Evolutionary conservation across 2,888 invertebrate species (phyloP), one percentile per base, ranked within the genome.

Genomic region (Luperina nickerlii): DNA sequence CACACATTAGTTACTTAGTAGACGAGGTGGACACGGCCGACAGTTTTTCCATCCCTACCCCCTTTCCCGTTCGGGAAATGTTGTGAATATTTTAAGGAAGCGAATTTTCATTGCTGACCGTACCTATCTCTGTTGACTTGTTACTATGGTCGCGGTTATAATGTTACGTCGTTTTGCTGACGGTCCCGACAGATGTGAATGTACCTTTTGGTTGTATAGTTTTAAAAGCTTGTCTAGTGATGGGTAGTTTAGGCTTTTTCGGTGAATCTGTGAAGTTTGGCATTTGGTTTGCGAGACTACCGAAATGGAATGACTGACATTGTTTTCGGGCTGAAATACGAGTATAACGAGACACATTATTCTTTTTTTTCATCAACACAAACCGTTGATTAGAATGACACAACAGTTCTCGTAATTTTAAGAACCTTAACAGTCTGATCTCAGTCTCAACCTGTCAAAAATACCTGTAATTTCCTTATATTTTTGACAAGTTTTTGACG

Each of bases 41-140:
- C 90, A 89, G 89, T 90, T 91, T 90, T 89, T 90, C 80, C 84
- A 83, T 76, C 86, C 86, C 84, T 89, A 88, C 89, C 86, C 60
- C 81, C 32, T 57, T 71, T 73, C 88, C 89, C 85, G 90, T 81
- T 91, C 87, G 81, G 88, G 88, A 92, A 80, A 94, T 93, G 92
- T 93, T 92, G 90, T 93, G 93, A 94, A 94, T 94, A 93, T 94
- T 94, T 93, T 91, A 94, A 91, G 89, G 89, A 90, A 85, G 83
- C 87, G 75, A 91, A 92, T 92, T 93, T 92, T 89, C 90, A 90
- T 85, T 86, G 89, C 87, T 85, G 90, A 91, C 92, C 91, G 90
- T 89, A 82, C 83, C 85, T 88, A 89, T 76, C 74, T 81, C 80
- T 87, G 89, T 91, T 88, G 90, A 90, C 90, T 90, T 89, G 81